These are phyloP conservation scores for Edolisoma coerulescens DNA, from an alignment of 2,113 vertebrate species.

Conservation along the genomic window DNA sequence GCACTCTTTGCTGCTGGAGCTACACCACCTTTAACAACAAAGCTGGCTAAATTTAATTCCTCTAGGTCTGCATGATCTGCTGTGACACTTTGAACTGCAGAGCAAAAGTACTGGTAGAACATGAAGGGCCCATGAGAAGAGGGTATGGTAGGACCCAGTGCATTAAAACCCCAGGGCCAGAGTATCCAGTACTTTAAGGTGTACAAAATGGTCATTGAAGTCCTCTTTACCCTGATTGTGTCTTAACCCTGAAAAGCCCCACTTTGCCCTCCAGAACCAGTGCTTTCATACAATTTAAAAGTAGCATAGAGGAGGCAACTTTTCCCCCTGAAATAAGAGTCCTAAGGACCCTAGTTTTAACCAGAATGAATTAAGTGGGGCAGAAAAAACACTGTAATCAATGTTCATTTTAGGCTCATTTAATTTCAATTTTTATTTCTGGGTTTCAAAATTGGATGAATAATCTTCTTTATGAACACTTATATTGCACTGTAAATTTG, in stretches of 20 bases:
- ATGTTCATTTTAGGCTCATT: neutral
- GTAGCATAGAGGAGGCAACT: neutral
- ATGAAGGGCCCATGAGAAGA: neutral
- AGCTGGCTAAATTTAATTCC: neutral
- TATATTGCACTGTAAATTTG: neutral
- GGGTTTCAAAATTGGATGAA: neutral
- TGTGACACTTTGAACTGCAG: neutral
- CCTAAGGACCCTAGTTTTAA: neutral
- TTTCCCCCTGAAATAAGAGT: neutral
- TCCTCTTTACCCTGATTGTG: neutral
- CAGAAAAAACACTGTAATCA: neutral
- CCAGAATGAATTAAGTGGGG: neutral
- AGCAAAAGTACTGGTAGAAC: neutral
- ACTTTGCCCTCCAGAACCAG: neutral
- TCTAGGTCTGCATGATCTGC: neutral
- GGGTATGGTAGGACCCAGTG: too few species aligned
- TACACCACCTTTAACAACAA: neutral
- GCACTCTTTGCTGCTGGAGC: neutral
- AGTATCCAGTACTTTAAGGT: neutral
- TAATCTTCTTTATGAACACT: neutral
- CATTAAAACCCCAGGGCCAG: neutral
- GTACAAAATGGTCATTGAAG: neutral
- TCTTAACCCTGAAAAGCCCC: neutral
- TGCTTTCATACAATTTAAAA: neutral
- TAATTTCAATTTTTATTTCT: slow-evolving; percentile 2